These are phyloP conservation scores for Zygaena filipendulae DNA, from an alignment of 2,888 invertebrate species.

Conservation along the genomic window DNA sequence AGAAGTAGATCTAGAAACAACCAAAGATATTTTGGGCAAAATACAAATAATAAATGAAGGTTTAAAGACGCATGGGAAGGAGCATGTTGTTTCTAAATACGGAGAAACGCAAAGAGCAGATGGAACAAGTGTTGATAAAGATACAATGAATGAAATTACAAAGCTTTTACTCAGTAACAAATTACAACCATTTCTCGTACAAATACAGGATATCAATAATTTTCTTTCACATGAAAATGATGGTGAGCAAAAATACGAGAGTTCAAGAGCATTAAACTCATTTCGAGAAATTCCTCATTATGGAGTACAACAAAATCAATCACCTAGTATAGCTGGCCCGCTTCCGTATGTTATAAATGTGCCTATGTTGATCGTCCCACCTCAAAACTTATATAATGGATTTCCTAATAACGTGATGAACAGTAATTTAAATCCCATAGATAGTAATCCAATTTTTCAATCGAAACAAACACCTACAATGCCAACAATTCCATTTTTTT, in stretches of 20 bases:
- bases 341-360: slow-evolving; percentile 37
- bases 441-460: slow-evolving; percentile 24
- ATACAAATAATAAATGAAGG: slow-evolving; percentile 64
- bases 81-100: no score
- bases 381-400: slow-evolving; percentile 21
- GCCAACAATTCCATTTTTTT: slow-evolving; percentile 13
- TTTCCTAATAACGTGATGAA: slow-evolving; percentile 18
- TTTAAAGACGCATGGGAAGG: slow-evolving; percentile 43
- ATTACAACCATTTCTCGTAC: slow-evolving; percentile 22
- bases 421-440: slow-evolving; percentile 23
- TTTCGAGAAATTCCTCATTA: not conserved
- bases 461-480: slow-evolving; percentile 32
- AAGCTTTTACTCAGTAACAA: slow-evolving; percentile 45
- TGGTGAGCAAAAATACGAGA: slow-evolving; percentile 14
- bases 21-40: slow-evolving; percentile 61
- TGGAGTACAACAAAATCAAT: slow-evolving; percentile 2
- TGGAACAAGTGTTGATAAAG: no score
- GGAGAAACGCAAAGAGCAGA: no score
- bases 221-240: slow-evolving; percentile 16
- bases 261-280: slow-evolving; percentile 22
- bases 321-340: no score
- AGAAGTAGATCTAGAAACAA: slow-evolving; percentile 24
- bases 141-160: slow-evolving; percentile 43
- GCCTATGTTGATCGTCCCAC: slow-evolving; percentile 39
- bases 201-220: slow-evolving; percentile 24